A percentile compares a stretch with the other conserved stretches of the same genome.
Conservation (phyloP, 2,797 vertebrate genomes). For the Galagoides demidoff region DNA sequence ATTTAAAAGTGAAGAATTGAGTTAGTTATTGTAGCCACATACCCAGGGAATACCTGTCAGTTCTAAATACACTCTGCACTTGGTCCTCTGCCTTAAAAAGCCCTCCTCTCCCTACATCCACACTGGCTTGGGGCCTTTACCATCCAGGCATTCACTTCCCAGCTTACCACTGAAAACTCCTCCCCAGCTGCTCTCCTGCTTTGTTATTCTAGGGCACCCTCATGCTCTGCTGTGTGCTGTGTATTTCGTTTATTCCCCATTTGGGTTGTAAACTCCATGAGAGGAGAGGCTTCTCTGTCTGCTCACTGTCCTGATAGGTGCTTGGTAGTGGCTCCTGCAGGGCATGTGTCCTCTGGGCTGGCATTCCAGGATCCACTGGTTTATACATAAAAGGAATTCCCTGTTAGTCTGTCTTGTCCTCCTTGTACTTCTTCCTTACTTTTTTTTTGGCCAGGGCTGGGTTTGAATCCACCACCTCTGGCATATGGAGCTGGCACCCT, state of each 20-base stretch:
- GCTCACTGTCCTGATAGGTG: rapidly evolving
- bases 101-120: rapidly evolving
- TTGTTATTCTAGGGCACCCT: neutral
- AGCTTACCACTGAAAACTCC: rapidly evolving
- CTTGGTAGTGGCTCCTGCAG: no score
- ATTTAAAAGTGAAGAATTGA: neutral
- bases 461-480: no score
- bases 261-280: rapidly evolving
- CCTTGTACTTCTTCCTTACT: neutral
- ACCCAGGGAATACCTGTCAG: neutral
- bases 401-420: neutral
- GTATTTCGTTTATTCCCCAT: neutral
- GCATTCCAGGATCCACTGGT: neutral
- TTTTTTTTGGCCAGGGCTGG: no score
- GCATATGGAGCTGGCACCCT: no score
- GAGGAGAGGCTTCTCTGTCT: neutral
- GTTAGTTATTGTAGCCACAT: no score
- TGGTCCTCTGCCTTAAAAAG: neutral
- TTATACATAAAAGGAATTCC: neutral
- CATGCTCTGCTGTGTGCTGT: rapidly evolving
- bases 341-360: neutral
- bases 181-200: neutral
- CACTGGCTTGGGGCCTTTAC: neutral
- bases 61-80: neutral
- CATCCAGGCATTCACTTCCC: rapidly evolving